Evolutionary conservation across 2,113 vertebrate species (phyloP), one percentile per base, ranked within the genome.

Genomic region (Labeo rohita): DNA sequence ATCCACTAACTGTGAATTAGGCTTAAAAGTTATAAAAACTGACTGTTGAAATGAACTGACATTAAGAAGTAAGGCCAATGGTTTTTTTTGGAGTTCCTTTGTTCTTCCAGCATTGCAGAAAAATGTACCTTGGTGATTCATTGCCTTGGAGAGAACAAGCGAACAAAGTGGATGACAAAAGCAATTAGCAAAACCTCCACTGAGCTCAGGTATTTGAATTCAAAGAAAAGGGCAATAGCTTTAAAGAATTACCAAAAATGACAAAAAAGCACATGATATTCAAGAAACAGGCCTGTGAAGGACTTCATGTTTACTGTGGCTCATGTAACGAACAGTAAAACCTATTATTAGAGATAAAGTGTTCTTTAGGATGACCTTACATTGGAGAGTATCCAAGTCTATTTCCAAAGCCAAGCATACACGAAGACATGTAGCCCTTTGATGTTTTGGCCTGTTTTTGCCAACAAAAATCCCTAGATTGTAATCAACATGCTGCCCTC

Each of bases 121-220:
- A 80, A 80, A 28, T 47, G 8, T 79, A 61, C 50, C 43, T 83
- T 70, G 23, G 66, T 59, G 78, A 6, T 6, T 16, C 4, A 8
- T n/a, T 49, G 84, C 84, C 36, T 56, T 85, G 84, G 50, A 83
- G 84, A 82, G 47, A 70, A 75, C n/a, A 56, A 70, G 23, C 21
- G 52, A 39, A 75, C 80, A 72, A 59, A 5, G 34, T 52, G 61
- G 10, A 47, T 83, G 72, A 83, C 79, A 80, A 88, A 83, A 49
- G 70, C 49, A 83, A 87, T 87, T 87, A 84, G 63, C 54, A 52
- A 54, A 66, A 80, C 66, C 49, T 78, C 66, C 54, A 34, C 70
- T 74, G 43, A 79, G 52, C 39, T 81, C 66, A 63, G 9, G 52
- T 45, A 66, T 72, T 80, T 79, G 11, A 47, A 72, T 74, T 81